phyloP scores from a whole-genome alignment of 2,888 invertebrate species.

The Eupithecia dodoneata region DNA sequence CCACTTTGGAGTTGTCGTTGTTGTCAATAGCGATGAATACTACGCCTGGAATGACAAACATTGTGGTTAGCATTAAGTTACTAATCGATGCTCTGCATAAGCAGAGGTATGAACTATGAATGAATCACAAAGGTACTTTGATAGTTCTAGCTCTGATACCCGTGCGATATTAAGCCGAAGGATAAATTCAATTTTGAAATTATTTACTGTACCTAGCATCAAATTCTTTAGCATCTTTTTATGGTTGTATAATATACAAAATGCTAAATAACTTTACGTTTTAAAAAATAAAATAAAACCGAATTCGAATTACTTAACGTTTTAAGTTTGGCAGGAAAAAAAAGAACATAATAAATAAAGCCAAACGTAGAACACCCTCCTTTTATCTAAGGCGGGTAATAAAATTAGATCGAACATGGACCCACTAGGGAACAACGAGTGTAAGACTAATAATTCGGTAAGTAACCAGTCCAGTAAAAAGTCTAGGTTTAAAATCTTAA shows the following conservation, averaged over 20 bases:
- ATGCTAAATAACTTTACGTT: neutral
- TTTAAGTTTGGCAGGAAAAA: too few species aligned
- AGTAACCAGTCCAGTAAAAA: too few species aligned
- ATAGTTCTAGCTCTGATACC: neutral
- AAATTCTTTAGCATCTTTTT: too few species aligned
- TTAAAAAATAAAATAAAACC: neutral
- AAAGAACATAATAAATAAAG: too few species aligned
- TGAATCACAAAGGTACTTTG: neutral
- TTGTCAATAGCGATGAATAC: constrained; percentile 95
- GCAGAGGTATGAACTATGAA: neutral
- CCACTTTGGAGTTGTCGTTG: constrained; percentile 90
- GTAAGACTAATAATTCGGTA: too few species aligned
- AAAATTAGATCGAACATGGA: too few species aligned
- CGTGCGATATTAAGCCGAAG: neutral
- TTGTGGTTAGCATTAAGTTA: neutral
- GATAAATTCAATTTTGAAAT: neutral
- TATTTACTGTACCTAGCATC: neutral
- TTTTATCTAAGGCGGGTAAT: neutral
- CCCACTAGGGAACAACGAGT: too few species aligned
- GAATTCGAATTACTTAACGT: too few species aligned
- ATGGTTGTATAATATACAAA: too few species aligned
- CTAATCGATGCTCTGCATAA: neutral
- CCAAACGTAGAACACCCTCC: neutral
- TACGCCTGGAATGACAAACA: constrained; percentile 84
- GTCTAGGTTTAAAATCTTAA: too few species aligned